Evolutionary conservation across 2,113 vertebrate species (phyloP).

Genomic region (Takifugu flavidus): DNA sequence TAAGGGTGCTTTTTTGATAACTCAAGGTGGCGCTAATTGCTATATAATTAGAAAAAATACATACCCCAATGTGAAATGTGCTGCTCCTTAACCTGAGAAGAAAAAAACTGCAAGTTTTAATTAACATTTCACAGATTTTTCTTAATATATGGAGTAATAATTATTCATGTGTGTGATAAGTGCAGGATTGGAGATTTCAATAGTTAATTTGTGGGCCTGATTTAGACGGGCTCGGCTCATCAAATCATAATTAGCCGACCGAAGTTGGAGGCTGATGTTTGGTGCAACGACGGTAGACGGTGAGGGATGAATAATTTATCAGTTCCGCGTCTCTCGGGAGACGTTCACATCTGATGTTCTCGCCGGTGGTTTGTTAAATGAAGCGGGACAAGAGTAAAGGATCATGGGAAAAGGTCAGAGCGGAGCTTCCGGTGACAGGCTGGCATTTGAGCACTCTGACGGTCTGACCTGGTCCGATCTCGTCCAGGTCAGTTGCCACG

Average conservation of each 20-base stretch:
- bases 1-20: no score
- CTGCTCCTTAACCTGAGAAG: slow-evolving; percentile 1
- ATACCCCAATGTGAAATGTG: not conserved
- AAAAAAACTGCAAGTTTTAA: not conserved
- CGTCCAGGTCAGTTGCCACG: not conserved
- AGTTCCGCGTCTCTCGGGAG: slow-evolving; percentile 37
- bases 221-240: slow-evolving; percentile 62
- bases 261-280: slow-evolving; percentile 60
- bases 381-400: slow-evolving; percentile 43
- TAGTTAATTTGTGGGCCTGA: slow-evolving; percentile 54
- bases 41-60: no score
- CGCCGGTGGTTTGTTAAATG: slow-evolving; percentile 64
- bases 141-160: slow-evolving; percentile 59
- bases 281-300: slow-evolving; percentile 49
- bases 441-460: slow-evolving; percentile 40
- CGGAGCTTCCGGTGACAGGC: slow-evolving; percentile 38
- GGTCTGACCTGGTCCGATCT: slow-evolving; percentile 16
- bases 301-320: slow-evolving; percentile 62
- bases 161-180: slow-evolving; percentile 58
- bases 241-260: slow-evolving; percentile 64
- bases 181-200: slow-evolving; percentile 50
- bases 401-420: slow-evolving; percentile 65
- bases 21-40: no score
- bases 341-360: slow-evolving; percentile 58
- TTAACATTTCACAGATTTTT: slow-evolving; percentile 21